Evolutionary conservation across 2,113 vertebrate species (phyloP).

Genomic region (Prietella phreatophila): DNA sequence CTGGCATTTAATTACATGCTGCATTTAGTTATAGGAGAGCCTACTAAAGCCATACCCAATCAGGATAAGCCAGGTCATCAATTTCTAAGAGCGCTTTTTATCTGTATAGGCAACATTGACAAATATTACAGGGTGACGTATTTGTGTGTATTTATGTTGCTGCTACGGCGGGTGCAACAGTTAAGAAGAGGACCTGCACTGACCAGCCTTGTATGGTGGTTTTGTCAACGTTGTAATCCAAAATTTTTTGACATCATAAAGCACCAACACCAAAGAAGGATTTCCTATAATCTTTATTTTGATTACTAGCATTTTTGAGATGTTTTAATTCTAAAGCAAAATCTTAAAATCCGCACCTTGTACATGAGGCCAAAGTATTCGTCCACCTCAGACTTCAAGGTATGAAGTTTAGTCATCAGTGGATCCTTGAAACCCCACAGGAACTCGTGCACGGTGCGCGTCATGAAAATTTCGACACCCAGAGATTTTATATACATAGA

Average conservation of each 20-base stretch:
- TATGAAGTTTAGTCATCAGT: constrained; percentile 76
- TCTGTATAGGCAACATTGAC: background rate
- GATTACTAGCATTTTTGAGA: background rate
- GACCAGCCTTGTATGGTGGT: background rate
- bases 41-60: background rate
- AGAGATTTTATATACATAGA: constrained; percentile 64
- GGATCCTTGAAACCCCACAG: constrained; percentile 95
- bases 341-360: constrained; percentile 72
- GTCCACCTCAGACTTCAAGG: constrained; percentile 72
- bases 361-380: constrained; percentile 87
- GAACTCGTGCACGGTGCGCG: constrained; percentile 78
- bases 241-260: background rate
- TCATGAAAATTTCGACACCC: constrained; percentile 78
- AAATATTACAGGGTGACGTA: background rate
- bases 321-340: background rate
- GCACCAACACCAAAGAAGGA: background rate
- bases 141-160: background rate
- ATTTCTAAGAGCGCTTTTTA: background rate
- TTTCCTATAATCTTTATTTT: too few relatives aligned
- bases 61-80: constrained; percentile 28
- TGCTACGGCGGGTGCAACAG: too few relatives aligned
- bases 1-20: background rate
- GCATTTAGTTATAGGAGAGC: constrained; percentile 1
- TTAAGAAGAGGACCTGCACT: too few relatives aligned
- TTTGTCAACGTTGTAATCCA: background rate